Evolutionary conservation across 2,888 invertebrate genomes (phyloP), one percentile per base, ranked within the genome.

Genomic region (Sesamia inferens): DNA sequence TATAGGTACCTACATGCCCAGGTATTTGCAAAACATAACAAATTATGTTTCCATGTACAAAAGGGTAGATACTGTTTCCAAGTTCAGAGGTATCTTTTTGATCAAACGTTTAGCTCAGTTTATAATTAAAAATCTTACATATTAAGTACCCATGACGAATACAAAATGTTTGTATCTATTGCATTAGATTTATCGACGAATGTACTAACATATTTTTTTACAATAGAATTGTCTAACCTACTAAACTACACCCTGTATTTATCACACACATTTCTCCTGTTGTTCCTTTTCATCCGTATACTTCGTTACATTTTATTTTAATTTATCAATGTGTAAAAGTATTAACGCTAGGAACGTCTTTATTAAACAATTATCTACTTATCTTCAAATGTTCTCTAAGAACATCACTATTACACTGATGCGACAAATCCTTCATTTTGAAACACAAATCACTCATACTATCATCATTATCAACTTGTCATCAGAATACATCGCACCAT

Each of bases 161-260:
- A 55, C 4, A 48, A 16, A 57, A 42, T 6, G 64, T 14, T 39
- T 74, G 22, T 31, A 44, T 66, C n/a, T n/a, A n/a, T n/a, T 47
- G 11, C 24, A 68, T 63, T 62, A 0, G 11, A 47, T 62, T 47
- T 62, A 19, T 22, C 47, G 54, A 19, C 13, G 55, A 44, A 22
- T 55, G 19, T 47, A 44, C 13, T 31, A 19, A 71, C 55, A 55
- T 54, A 54, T 51, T 75, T 54, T 54, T 58, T 13, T 55, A 70
- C 62, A 69, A 67, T 51, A 70, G 10, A 75, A 22, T 68, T 70
- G 24, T 65, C 48, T 71, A 31, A 31, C 47, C 58, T 75, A 66
- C 2, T 70, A 70, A 72, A 58, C 54, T 83, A 82, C 81, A 82
- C 81, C 83, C 82, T 82, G 82, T 82, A 81, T 72, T 54, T 82